phyloP scores from a whole-genome alignment of 2,113 vertebrate species.

The Eubucco bourcierii region DNA sequence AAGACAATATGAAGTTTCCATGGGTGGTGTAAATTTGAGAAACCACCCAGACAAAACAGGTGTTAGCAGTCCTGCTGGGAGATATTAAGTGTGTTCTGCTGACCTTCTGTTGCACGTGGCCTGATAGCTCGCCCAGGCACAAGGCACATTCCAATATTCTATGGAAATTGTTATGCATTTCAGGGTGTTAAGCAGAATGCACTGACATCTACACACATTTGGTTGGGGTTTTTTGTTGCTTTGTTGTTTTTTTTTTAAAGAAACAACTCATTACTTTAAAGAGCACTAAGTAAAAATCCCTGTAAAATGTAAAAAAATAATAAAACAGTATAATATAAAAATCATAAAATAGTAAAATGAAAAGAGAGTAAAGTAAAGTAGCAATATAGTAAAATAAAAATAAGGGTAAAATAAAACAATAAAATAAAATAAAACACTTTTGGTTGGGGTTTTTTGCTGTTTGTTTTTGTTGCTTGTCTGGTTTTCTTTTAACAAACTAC shows the following conservation, averaged over 20 bases:
- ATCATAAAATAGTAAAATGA: no score
- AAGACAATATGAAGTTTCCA: not conserved
- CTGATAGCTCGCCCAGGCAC: not conserved
- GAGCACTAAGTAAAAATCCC: not conserved
- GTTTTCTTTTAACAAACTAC: no score
- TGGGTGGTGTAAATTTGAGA: not conserved
- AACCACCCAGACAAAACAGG: constrained; percentile 43
- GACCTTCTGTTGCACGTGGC: constrained; percentile 10
- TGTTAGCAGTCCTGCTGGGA: constrained; percentile 50
- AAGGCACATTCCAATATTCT: not conserved
- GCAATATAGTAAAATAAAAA: no score
- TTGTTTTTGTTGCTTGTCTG: no score
- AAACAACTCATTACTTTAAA: not conserved
- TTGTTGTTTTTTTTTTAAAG: not conserved
- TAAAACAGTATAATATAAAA: no score
- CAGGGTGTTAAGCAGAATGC: not conserved
- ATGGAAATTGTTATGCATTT: not conserved
- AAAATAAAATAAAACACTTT: no score
- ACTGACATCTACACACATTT: not conserved
- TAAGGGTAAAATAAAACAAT: no score
- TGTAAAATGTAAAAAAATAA: no score
- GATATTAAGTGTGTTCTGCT: not conserved
- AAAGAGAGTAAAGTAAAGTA: no score
- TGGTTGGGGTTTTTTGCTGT: no score
- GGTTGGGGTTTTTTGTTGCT: fast-evolving